phyloP scores from a whole-genome alignment of 1,140 invertebrate species.

The Protaetia brevitarsis region DNA sequence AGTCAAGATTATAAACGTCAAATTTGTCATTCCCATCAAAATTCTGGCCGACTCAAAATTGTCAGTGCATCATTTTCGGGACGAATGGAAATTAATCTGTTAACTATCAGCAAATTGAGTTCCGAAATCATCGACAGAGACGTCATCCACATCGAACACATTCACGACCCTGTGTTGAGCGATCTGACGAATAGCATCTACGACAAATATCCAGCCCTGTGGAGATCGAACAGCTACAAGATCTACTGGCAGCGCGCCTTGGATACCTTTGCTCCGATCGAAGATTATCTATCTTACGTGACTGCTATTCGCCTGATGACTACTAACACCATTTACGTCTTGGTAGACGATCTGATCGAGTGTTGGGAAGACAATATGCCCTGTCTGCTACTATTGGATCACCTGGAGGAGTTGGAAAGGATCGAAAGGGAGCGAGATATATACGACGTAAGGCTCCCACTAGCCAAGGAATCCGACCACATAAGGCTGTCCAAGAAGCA shows the following conservation, averaged over 20 bases:
- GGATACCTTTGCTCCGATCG: too few relatives aligned
- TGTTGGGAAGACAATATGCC: slow-evolving; percentile 3
- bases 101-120: background rate
- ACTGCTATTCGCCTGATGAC: background rate
- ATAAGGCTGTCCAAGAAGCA: background rate
- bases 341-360: background rate
- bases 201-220: background rate
- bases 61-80: background rate
- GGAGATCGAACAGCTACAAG: background rate
- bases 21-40: background rate
- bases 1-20: too few relatives aligned
- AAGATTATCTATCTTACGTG: slow-evolving; percentile 10
- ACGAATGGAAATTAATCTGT: background rate
- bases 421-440: background rate
- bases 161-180: background rate
- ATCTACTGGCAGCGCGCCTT: background rate
- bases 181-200: background rate
- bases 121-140: background rate
- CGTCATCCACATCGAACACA: background rate
- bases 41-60: background rate
- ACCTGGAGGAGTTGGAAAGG: background rate
- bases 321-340: background rate
- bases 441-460: background rate
- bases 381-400: background rate
- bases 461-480: too few relatives aligned